Conservation (phyloP, 2,888 invertebrate species). For the Temnothorax ravouxi region DNA sequence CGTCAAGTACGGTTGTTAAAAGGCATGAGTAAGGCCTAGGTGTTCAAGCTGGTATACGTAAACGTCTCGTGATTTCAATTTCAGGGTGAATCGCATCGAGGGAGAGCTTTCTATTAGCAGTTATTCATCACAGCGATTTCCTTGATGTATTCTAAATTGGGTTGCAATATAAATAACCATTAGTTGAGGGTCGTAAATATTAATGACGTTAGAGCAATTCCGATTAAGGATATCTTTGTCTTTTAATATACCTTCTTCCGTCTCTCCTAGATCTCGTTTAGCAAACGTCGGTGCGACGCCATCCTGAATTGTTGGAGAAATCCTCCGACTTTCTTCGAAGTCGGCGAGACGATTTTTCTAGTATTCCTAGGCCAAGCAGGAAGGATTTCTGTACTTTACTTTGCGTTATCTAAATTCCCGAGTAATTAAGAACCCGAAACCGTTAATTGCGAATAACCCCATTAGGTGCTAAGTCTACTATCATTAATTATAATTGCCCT, state of each 20-base stretch:
- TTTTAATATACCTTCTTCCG: neutral
- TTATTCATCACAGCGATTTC: neutral
- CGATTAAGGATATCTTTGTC: neutral
- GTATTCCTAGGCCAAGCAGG: conserved; percentile 5
- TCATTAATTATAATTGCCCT: conserved; percentile 62
- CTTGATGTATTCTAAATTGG: neutral
- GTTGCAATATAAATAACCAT: neutral
- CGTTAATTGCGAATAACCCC: conserved; percentile 69
- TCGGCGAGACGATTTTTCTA: neutral
- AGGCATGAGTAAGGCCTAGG: conserved; percentile 65
- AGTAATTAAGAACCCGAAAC: neutral
- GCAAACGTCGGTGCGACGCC: neutral
- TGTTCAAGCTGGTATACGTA: conserved; percentile 50
- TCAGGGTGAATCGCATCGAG: conserved; percentile 25
- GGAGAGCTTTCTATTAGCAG: neutral
- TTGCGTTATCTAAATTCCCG: neutral
- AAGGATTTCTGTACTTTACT: conserved; percentile 23
- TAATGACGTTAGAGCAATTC: neutral
- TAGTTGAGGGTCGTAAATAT: neutral
- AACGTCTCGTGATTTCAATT: conserved; percentile 40
- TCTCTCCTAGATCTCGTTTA: neutral
- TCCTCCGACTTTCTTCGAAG: conserved; percentile 1
- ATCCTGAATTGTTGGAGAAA: neutral
- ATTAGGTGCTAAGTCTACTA: conserved; percentile 74
- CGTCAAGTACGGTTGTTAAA: conserved; percentile 44